phyloP scores from a whole-genome alignment of 2,113 vertebrate species.

The Athene noctua region DNA sequence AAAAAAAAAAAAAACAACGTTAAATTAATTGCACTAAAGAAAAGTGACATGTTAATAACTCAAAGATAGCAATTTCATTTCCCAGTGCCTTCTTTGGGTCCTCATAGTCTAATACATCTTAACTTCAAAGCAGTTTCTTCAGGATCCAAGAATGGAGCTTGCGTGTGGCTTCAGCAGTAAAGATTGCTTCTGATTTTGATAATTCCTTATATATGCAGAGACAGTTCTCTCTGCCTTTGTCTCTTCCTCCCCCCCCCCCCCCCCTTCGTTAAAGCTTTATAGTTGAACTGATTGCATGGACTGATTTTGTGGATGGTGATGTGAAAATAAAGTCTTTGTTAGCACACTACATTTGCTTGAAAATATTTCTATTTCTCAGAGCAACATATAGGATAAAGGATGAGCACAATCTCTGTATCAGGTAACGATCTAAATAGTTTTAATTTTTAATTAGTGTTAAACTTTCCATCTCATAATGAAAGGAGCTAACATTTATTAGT shows the following conservation, averaged over 20 bases:
- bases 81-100: background rate
- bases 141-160: background rate
- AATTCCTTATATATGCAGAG: background rate
- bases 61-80: background rate
- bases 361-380: background rate
- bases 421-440: background rate
- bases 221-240: background rate
- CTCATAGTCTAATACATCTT: background rate
- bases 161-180: background rate
- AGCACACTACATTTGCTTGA: background rate
- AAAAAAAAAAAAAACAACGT: background rate
- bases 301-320: background rate
- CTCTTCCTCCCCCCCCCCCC: too few relatives aligned
- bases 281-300: background rate
- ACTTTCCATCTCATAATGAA: background rate
- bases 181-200: background rate
- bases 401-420: background rate
- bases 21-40: background rate
- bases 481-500: background rate
- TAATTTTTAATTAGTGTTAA: background rate
- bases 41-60: conserved; percentile 14
- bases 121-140: conserved; percentile 17
- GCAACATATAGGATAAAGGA: background rate
- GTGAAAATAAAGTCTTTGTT: background rate
- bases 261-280: background rate